Evolutionary conservation across 2,797 vertebrate genomes (phyloP), one percentile per base, ranked within the genome.

Genomic region (Aplochiton taeniatus): DNA sequence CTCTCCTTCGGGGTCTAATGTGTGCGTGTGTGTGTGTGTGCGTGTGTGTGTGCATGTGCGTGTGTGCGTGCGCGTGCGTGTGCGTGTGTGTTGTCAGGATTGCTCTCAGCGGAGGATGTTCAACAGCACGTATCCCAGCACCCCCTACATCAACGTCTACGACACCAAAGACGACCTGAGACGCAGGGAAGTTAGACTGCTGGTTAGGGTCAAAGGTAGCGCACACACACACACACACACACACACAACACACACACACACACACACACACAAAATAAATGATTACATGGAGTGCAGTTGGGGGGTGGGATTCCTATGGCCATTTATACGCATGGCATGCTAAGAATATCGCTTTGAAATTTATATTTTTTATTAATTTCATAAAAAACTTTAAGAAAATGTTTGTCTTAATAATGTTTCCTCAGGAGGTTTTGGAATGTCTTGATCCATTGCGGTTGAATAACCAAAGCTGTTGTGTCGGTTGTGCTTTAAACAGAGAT

Each of bases 31-130:
- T 17, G 0, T 62, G n/a, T 10, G 45, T 57, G n/a, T 56, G 13
- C 8, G 56, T 16, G 11, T 59, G 17, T 58, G 49, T 65, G 46
- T 64, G 12, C 66, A 54, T 72, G 49, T 66, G 62, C 74, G 42
- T 76, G 17, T 80, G 42, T 84, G 45, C 89, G 74, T 88, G 70
- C 83, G n/a, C n/a, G n/a, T n/a, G n/a, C n/a, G 45, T 57, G n/a
- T 56, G 13, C 8, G 56, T 16, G 11, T 59, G 17, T 58, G 49
- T 65, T 76, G 83, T 61, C 87, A 98, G 96, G 90, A 90, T 16
- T 98, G 96, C 79, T 72, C 68, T 6, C 85, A 84, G 52, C 91
- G 64, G 73, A 86, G 93, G 65, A 97, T 96, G 95, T 94, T 91
- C 62, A 94, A 82, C 8, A 90, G 90, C 41, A 87, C 82, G 1